A percentile compares a stretch with the other conserved stretches of the same genome.
Evolutionary conservation across 1,140 invertebrate genomes (phyloP).

Genomic region (Halictus rubicundus): DNA sequence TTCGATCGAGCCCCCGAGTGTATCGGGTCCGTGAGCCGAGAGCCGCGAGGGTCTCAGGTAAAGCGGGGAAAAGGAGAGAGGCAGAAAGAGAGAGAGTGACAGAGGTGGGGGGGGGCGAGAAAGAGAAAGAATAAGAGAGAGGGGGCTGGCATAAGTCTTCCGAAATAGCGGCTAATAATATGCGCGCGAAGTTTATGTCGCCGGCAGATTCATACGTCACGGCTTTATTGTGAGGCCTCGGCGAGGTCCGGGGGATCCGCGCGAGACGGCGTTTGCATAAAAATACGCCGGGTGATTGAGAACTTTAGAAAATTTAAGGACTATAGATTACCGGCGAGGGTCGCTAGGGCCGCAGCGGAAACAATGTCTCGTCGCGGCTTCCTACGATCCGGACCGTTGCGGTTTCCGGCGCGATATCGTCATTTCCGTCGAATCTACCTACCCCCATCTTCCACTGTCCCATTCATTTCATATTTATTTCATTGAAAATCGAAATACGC

Average conservation of each 20-base stretch:
- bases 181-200: slow-evolving; percentile 73
- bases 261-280: slow-evolving; percentile 73
- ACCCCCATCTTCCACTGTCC: no score
- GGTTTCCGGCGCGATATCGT: slow-evolving; percentile 20
- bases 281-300: slow-evolving; percentile 75
- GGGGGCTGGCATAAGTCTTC: slow-evolving; percentile 49
- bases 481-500: no score
- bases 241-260: slow-evolving; percentile 41
- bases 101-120: not conserved
- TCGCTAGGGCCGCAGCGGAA: slow-evolving; percentile 59
- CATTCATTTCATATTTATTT: no score
- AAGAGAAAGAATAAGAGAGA: not conserved
- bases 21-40: slow-evolving; percentile 31
- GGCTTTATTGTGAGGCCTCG: slow-evolving; percentile 68
- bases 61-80: slow-evolving; percentile 20
- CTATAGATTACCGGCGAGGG: slow-evolving; percentile 72
- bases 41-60: slow-evolving; percentile 58
- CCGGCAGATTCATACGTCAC: slow-evolving; percentile 73
- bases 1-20: slow-evolving; percentile 42
- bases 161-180: slow-evolving; percentile 71
- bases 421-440: no score
- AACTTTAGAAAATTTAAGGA: slow-evolving; percentile 77
- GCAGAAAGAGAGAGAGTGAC: not conserved
- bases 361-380: slow-evolving; percentile 67
- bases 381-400: slow-evolving; percentile 36